Conservation (phyloP, 1,140 invertebrate genomes). For the Drosophila bipectinata region DNA sequence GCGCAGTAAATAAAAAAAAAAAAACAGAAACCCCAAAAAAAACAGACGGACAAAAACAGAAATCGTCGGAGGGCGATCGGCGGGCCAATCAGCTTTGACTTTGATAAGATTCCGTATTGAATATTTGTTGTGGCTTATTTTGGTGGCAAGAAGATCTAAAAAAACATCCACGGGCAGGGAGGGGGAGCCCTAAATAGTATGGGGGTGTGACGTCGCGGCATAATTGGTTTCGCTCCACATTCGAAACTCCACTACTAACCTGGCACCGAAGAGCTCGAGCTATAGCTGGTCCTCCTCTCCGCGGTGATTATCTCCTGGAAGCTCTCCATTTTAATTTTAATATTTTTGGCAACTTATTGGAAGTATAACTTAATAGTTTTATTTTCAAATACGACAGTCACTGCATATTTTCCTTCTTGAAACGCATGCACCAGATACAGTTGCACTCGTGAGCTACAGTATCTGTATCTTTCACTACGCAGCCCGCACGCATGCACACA, state of each 20-base stretch:
- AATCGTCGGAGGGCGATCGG: slow-evolving; percentile 48
- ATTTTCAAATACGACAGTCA: slow-evolving; percentile 22
- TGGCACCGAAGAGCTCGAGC: slow-evolving; percentile 34
- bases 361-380: background rate
- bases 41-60: slow-evolving; percentile 34
- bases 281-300: slow-evolving; percentile 26
- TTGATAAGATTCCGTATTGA: slow-evolving; percentile 72
- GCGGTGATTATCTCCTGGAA: background rate
- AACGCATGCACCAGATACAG: slow-evolving; percentile 26
- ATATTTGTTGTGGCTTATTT: slow-evolving; percentile 36
- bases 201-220: slow-evolving; percentile 29
- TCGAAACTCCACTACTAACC: slow-evolving; percentile 21
- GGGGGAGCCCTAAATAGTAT: background rate
- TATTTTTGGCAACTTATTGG: background rate
- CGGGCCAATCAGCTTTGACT: slow-evolving; percentile 65
- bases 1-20: slow-evolving; percentile 62
- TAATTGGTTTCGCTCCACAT: slow-evolving; percentile 19
- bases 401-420: slow-evolving; percentile 36
- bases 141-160: background rate
- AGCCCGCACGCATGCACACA: slow-evolving; percentile 31
- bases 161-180: background rate
- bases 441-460: slow-evolving; percentile 25
- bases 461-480: slow-evolving; percentile 29
- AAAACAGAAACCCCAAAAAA: slow-evolving; percentile 1
- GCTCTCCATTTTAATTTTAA: slow-evolving; percentile 29